Conservation (phyloP, 2,113 vertebrate genomes). For the Melanocharis versteri region DNA sequence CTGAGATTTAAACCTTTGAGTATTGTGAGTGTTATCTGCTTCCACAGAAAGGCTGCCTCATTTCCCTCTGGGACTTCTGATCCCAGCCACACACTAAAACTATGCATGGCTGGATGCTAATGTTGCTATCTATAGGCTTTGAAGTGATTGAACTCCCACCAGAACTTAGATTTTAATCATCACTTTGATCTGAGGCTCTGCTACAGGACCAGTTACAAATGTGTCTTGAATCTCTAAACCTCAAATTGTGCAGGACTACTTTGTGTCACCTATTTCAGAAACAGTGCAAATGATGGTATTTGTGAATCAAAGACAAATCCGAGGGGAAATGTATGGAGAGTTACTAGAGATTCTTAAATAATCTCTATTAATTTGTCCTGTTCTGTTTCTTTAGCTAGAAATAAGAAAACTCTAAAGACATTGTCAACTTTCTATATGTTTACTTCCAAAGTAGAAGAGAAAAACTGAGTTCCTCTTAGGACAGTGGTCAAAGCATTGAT, state of each 20-base stretch:
- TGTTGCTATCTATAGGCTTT: slow-evolving; percentile 55
- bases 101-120: slow-evolving; percentile 45
- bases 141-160: slow-evolving; percentile 61
- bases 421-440: not conserved
- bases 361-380: not conserved
- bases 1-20: not conserved
- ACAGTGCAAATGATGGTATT: not conserved
- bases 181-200: slow-evolving; percentile 59
- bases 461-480: not conserved
- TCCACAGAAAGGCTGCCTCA: not conserved
- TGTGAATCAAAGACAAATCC: slow-evolving; percentile 15
- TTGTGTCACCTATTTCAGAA: not conserved
- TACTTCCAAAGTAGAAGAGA: not conserved
- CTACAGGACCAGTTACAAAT: slow-evolving; percentile 58
- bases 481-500: not conserved
- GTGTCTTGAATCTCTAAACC: slow-evolving; percentile 37
- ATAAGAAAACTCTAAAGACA: not conserved
- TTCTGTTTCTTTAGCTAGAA: not conserved
- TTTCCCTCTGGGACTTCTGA: slow-evolving; percentile 25
- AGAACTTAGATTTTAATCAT: slow-evolving; percentile 66
- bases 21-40: slow-evolving; percentile 25
- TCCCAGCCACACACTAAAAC: slow-evolving; percentile 17
- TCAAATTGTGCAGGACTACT: slow-evolving; percentile 39
- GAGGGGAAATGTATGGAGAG: not conserved
- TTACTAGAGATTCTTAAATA: not conserved